Evolutionary conservation across 2,888 invertebrate species (phyloP), one percentile per base, ranked within the genome.

Genomic region (Dicycla oo): DNA sequence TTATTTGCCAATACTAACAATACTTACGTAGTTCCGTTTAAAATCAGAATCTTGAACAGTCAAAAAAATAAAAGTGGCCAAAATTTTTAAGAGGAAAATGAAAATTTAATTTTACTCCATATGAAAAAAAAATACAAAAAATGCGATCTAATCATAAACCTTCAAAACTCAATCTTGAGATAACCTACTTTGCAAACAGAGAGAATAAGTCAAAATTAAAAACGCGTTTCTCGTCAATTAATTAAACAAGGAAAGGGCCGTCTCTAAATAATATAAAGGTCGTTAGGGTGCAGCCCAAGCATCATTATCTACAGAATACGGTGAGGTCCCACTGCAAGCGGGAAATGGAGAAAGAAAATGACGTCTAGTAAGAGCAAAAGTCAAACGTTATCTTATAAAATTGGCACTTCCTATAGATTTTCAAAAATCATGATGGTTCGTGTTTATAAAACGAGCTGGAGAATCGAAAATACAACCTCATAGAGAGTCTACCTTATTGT

Each of bases 211-310:
- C 83, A 88, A 90, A 91, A 92, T 92, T 92, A 91, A 91, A 91
- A 91, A 90, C 90, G 92, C 91, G 92, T 91, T 93, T 88, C 91
- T 91, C 91, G 89, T 91, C 91, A 92, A 94, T 94, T 94, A 94
- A 95, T 94, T 94, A 94, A 94, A 94, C 92, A 93, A 91, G 91
- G 88, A 90, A 94, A 93, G 93, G 93, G 94, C 89, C 91, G 91
- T 91, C 88, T 91, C 93, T 92, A 92, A 93, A 94, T 95, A 94
- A 95, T 94, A 93, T 93, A 94, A 92, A 93, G 93, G 90, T 94
- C 95, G 94, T 95, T 94, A 95, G 92, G 90, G 91, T 93, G 93
- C 94, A 94, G 88, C 88, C 92, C 88, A 90, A 91, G 92, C 93
- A 90, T 93, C 94, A 93, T 95, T 95, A 95, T 94, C 94, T 93